A percentile compares a stretch with the other conserved stretches of the same genome.
phyloP scores from a whole-genome alignment of 2,797 vertebrate genomes.

The Melanotaenia nigrans region DNA sequence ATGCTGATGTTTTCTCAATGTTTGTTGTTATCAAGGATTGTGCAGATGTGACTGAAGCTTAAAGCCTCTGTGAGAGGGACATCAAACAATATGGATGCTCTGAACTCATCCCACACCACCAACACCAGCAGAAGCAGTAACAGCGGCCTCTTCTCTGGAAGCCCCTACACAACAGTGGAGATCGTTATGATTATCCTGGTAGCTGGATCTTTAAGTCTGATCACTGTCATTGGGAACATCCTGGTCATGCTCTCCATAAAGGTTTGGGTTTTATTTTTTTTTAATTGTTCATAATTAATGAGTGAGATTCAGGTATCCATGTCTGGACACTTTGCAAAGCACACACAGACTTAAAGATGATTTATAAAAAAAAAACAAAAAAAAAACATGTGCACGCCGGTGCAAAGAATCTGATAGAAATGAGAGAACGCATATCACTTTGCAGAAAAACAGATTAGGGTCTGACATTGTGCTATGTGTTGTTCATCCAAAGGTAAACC shows the following conservation, averaged over 20 bases:
- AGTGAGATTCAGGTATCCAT: constrained; percentile 27
- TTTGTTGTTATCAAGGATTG: constrained; percentile 37
- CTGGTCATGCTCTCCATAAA: constrained; percentile 98
- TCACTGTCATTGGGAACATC: constrained; percentile 95
- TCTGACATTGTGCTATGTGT: constrained; percentile 65
- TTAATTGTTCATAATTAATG: constrained; percentile 33
- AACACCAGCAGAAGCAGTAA: constrained; percentile 43
- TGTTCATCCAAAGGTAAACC: constrained; percentile 89
- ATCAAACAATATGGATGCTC: constrained; percentile 66
- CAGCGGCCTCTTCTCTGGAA: constrained; percentile 56
- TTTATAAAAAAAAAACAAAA: background rate
- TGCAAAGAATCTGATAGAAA: constrained; percentile 61
- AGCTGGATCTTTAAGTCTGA: constrained; percentile 90
- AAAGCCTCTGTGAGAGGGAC: constrained; percentile 42
- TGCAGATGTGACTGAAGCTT: constrained; percentile 34
- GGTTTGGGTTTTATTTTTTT: constrained; percentile 70
- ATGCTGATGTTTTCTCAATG: background rate
- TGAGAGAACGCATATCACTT: constrained; percentile 56
- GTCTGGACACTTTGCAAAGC: constrained; percentile 34
- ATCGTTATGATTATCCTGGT: constrained; percentile 90
- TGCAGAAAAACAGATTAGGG: constrained; percentile 64
- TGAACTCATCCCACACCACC: constrained; percentile 58
- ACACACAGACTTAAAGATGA: constrained; percentile 34
- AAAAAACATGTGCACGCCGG: constrained; percentile 21
- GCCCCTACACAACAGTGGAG: constrained; percentile 87